Evolutionary conservation across 2,113 vertebrate genomes (phyloP).

Genomic region (Notechis scutatus): DNA sequence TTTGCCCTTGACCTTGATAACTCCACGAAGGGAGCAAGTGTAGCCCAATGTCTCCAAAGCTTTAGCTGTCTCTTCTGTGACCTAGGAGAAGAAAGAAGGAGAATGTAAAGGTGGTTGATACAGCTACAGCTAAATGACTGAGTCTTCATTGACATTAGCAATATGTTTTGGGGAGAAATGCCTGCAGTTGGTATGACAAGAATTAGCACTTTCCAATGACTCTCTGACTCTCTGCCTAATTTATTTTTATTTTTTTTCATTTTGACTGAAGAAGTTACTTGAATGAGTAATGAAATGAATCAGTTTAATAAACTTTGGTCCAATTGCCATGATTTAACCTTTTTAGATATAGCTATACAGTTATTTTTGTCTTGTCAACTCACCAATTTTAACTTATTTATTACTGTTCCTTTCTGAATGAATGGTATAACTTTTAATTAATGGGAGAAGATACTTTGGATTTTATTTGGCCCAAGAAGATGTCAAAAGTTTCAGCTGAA

Average conservation of each 20-base stretch:
- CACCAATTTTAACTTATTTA: neutral
- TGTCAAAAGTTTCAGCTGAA: neutral
- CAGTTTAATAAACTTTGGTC: no score
- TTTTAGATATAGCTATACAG: neutral
- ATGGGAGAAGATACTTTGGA: neutral
- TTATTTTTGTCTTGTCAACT: neutral
- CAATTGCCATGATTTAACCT: no score
- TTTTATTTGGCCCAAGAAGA: neutral
- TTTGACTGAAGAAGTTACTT: no score
- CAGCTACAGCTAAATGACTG: neutral
- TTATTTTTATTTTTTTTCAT: no score
- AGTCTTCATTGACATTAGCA: neutral
- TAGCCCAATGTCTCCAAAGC: slow-evolving; percentile 77
- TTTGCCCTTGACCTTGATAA: slow-evolving; percentile 87
- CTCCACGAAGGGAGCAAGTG: slow-evolving; percentile 74
- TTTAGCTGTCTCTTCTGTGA: slow-evolving; percentile 80
- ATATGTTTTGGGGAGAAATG: neutral
- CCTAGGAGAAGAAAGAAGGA: slow-evolving; percentile 61
- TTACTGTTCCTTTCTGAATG: neutral
- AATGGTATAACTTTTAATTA: neutral
- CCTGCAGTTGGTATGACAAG: neutral
- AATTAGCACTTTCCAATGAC: neutral
- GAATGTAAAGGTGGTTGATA: neutral
- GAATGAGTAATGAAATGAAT: no score
- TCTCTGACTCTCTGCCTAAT: no score